Percentiles rank a stretch among this genome's conserved stretches.
These are phyloP conservation scores for Carcharodon carcharias DNA, from an alignment of 2,797 vertebrate genomes.

Conservation along the genomic window DNA sequence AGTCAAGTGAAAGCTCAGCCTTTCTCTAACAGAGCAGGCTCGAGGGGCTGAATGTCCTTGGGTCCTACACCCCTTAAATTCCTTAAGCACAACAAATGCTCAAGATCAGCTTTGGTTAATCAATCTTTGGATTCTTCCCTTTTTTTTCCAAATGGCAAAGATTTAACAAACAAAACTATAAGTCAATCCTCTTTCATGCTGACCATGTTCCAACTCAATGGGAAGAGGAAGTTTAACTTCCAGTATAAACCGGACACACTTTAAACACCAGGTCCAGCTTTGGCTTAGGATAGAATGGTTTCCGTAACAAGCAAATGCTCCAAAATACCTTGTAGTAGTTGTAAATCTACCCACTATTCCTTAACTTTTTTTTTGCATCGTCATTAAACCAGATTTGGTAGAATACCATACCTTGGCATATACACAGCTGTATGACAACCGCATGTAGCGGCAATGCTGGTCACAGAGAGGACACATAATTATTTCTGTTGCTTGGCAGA, in stretches of 20 bases:
- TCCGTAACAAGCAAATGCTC: not conserved
- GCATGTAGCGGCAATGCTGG: slow-evolving; percentile 86
- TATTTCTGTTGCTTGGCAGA: slow-evolving; percentile 82
- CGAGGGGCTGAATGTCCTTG: not conserved
- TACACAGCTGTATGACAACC: slow-evolving; percentile 83
- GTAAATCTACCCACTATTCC: not conserved
- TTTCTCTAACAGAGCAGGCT: not conserved
- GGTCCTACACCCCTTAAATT: not conserved
- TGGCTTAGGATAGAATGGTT: not conserved
- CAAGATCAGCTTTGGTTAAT: not conserved
- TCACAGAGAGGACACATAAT: slow-evolving; percentile 93
- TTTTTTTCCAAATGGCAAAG: no score
- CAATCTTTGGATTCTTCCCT: no score
- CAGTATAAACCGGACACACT: not conserved
- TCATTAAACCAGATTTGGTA: not conserved
- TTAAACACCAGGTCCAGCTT: not conserved
- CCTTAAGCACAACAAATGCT: not conserved
- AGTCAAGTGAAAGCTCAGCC: not conserved
- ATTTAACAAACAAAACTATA: not conserved
- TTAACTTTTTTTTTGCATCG: no score
- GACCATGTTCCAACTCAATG: not conserved
- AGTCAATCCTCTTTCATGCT: not conserved
- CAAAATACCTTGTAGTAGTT: not conserved
- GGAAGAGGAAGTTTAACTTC: not conserved
- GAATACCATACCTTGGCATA: slow-evolving; percentile 76